Conservation (phyloP, 2,113 vertebrate genomes). For the Mohoua ochrocephala region DNA sequence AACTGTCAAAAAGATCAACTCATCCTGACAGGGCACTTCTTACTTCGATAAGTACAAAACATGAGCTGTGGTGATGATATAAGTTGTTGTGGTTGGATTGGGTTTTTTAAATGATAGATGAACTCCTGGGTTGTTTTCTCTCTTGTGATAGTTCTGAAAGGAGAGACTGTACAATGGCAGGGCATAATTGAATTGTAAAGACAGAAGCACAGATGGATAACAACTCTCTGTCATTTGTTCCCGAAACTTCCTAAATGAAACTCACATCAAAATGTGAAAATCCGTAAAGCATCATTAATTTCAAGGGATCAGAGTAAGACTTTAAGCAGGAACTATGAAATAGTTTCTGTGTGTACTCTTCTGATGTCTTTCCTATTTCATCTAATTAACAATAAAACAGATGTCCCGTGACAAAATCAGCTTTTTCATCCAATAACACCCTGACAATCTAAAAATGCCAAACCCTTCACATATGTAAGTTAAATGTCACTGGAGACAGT, state of each 20-base stretch:
- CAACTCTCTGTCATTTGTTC: constrained; percentile 63
- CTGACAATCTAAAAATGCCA: constrained; percentile 73
- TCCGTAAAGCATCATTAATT: constrained; percentile 65
- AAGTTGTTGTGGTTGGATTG: background rate
- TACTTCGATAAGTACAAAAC: background rate
- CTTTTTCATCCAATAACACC: constrained; percentile 67
- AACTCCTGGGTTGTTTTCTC: constrained; percentile 7
- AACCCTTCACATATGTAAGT: constrained; percentile 68
- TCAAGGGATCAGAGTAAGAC: constrained; percentile 46
- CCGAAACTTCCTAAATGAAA: constrained; percentile 68
- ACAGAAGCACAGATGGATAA: constrained; percentile 62
- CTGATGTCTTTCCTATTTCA: constrained; percentile 66
- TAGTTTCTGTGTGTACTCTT: constrained; percentile 56
- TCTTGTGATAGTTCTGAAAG: constrained; percentile 28
- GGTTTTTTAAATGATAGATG: background rate
- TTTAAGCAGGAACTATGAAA: constrained; percentile 63
- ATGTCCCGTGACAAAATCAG: constrained; percentile 69
- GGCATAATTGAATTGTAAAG: constrained; percentile 61
- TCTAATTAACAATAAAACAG: constrained; percentile 80
- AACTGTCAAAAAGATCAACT: background rate
- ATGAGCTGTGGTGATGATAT: background rate
- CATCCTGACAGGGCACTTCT: background rate
- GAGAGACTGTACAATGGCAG: constrained; percentile 42
- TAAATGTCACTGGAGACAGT: constrained; percentile 72
- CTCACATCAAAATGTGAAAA: constrained; percentile 65